Evolutionary conservation across 2,113 vertebrate genomes (phyloP).

Genomic region (Passerina amoena): DNA sequence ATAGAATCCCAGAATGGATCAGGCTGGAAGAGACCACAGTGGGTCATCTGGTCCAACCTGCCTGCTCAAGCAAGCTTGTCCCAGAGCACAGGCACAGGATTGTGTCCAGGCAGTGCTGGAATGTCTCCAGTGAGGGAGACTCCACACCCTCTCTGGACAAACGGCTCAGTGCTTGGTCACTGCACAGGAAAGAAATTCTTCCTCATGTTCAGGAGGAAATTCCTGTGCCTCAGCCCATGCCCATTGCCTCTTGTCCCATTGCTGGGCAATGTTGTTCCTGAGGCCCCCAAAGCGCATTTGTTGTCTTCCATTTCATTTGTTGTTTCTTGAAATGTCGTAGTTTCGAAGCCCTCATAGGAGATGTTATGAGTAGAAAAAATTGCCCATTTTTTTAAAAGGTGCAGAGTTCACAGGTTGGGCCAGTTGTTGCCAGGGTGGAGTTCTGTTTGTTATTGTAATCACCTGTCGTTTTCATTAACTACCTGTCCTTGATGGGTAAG

Average conservation of each 20-base stretch:
- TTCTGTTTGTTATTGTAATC: too few species aligned
- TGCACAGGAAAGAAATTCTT: neutral
- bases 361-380: too few species aligned
- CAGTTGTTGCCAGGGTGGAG: too few species aligned
- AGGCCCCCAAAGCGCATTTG: neutral
- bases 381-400: too few species aligned
- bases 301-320: neutral
- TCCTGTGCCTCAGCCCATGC: neutral
- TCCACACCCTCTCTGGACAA: neutral
- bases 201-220: neutral
- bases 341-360: neutral
- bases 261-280: neutral
- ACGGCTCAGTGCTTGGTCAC: fast-evolving
- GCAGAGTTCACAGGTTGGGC: too few species aligned
- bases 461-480: too few species aligned
- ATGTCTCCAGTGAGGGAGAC: neutral
- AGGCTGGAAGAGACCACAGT: neutral
- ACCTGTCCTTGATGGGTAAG: too few species aligned
- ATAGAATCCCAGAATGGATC: neutral
- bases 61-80: neutral
- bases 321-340: fast-evolving
- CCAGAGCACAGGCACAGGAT: neutral
- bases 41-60: neutral
- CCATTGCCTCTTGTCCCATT: fast-evolving
- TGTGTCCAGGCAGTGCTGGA: neutral